Conservation (phyloP, 2,888 invertebrate genomes). For the Pegoplata infirma region DNA sequence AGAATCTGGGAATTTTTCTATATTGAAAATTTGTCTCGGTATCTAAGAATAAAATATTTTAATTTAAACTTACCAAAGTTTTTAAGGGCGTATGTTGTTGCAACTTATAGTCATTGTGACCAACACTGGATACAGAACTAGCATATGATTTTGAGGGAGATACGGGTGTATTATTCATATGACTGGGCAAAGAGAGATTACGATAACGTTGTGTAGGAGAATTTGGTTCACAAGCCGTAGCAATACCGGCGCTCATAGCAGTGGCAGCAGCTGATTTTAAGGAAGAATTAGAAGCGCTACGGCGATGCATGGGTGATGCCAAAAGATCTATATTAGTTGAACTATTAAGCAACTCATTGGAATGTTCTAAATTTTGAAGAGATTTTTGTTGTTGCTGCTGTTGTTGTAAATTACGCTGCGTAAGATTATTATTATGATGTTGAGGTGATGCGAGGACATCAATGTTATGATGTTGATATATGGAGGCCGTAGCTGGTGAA, state of each 20-base stretch:
- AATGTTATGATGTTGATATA: slow-evolving; percentile 72
- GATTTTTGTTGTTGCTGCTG: slow-evolving; percentile 15
- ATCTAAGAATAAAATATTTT: not conserved
- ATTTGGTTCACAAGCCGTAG: slow-evolving; percentile 51
- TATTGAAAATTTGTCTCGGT: too few relatives aligned
- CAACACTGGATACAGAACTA: slow-evolving; percentile 43
- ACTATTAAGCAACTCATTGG: slow-evolving; percentile 45
- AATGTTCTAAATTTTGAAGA: slow-evolving; percentile 54
- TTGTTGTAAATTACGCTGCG: slow-evolving; percentile 37
- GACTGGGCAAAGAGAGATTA: slow-evolving; percentile 76
- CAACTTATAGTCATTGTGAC: slow-evolving; percentile 66
- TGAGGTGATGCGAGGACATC: slow-evolving; percentile 53
- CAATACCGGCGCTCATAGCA: slow-evolving; percentile 16
- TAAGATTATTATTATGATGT: slow-evolving; percentile 49
- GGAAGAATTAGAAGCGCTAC: slow-evolving; percentile 74
- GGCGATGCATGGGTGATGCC: slow-evolving; percentile 74
- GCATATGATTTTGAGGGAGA: slow-evolving; percentile 64
- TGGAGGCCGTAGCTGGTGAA: slow-evolving; percentile 75
- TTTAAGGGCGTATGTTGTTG: slow-evolving; percentile 74
- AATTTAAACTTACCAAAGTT: slow-evolving; percentile 51
- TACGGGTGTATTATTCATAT: slow-evolving; percentile 67
- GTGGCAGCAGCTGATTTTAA: slow-evolving; percentile 60
- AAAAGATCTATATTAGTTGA: slow-evolving; percentile 66
- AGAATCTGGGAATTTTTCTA: too few relatives aligned
- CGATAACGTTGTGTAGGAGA: slow-evolving; percentile 75